Evolutionary conservation across 2,797 vertebrate species (phyloP), one percentile per base, ranked within the genome.

Genomic region (Gastrophryne carolinensis): DNA sequence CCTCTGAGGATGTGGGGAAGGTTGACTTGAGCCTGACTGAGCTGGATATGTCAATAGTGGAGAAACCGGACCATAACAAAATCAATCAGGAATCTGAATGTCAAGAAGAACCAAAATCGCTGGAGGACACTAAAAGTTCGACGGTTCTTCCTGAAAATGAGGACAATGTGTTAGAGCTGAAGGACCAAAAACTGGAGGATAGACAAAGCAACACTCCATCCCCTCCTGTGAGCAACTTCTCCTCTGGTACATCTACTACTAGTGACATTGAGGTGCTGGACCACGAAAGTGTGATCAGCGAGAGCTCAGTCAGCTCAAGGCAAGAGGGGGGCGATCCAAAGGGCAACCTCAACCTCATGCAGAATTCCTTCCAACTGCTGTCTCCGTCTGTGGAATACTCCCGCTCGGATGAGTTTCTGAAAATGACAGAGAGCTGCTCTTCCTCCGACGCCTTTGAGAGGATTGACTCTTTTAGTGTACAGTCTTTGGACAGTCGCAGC

Each of bases 261-360:
- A 99, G 98, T 77, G 98, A 99, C 62, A 99, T 99, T 76, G 98
- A 99, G 86, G 97, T 99, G 72, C 88, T 99, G 70, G 98, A 99
- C 85, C 98, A 99, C 0, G 98, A 99, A 78, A 99, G 97, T 34
- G 96, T 99, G 58, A 88, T 98, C 81, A 99, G 98, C n/a, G 98
- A 99, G 87, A 99, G 96, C 84, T 99, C 98, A 0, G 96, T 92
- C 23, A 96, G 98, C 77, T 99, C 98, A 2, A 90, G 97, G 70
- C 98, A 98, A 80, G 98, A 98, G 83, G 91, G 91, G 0, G 84
- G 92, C 0, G 97, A 99, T 75, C 88, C 92, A 12, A 99, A 98
- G 84, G 88, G 94, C 4, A 91, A 90, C 50, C 93, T 99, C 78
- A 95, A 97, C 78, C 81, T 99, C 49, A 98, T 99, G 97, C 96